Percentiles rank a stretch among this genome's conserved stretches.
Conservation (phyloP, 2,113 vertebrate species). For the Rhineura floridana region DNA sequence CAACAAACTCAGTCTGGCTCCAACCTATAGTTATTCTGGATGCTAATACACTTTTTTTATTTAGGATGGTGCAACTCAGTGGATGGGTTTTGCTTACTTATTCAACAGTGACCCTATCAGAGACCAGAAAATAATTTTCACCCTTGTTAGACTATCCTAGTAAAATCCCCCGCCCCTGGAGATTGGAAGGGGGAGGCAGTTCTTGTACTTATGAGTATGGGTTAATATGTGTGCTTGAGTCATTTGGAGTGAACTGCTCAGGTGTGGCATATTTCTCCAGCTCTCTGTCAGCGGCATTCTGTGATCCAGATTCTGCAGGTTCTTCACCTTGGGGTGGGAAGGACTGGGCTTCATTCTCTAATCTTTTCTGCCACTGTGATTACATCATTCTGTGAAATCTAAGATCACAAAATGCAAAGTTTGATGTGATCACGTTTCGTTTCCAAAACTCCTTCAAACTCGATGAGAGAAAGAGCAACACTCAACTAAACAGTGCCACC, state of each 20-base stretch:
- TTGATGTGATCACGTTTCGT: not conserved
- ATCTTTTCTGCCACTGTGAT: not conserved
- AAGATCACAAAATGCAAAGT: not conserved
- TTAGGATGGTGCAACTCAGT: not conserved
- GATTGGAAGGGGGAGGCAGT: not conserved
- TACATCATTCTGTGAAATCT: not conserved
- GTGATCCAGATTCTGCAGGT: not conserved
- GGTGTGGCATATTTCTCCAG: too few species aligned
- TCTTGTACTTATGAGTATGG: not conserved
- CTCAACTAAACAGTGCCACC: constrained; percentile 50
- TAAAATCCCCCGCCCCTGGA: not conserved
- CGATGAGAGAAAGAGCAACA: not conserved
- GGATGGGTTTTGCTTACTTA: not conserved
- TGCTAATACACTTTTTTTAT: not conserved
- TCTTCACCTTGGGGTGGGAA: not conserved
- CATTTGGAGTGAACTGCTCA: not conserved
- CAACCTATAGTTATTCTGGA: not conserved
- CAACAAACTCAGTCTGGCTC: not conserved
- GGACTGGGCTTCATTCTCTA: not conserved
- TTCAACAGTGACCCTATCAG: not conserved
- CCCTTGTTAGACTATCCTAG: too few species aligned
- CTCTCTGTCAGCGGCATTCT: too few species aligned
- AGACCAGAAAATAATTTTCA: not conserved
- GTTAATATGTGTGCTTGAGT: not conserved
- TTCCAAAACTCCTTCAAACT: not conserved